phyloP scores from a whole-genome alignment of 2,113 vertebrate genomes.

The cat (Felis catus) region F.catus_Fca126_mat1.0 CM031416.1:68085001-68085500 shows the following conservation, averaged over 20 bases:
- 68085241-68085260: not conserved
- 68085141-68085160: not conserved
- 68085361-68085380: constrained; percentile 50
- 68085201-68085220: not conserved
- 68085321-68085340: not conserved
- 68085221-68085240: not conserved
- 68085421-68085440: not conserved
- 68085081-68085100: too few relatives aligned
- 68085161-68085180: constrained; percentile 22
- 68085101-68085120: too few relatives aligned
- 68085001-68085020: too few relatives aligned
- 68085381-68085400: not conserved
- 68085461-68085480: not conserved
- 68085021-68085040: too few relatives aligned
- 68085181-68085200: constrained; percentile 19
- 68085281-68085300: not conserved
- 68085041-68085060: too few relatives aligned
- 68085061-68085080: too few relatives aligned
- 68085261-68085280: not conserved
- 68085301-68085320: constrained; percentile 52
- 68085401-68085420: not conserved
- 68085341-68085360: constrained; percentile 52
- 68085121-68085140: too few relatives aligned
- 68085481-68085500: constrained; percentile 45
- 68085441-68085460: not conserved